Evolutionary conservation across 2,888 invertebrate genomes (phyloP), one percentile per base, ranked within the genome.

Genomic region (Zaprionus lineosus): DNA sequence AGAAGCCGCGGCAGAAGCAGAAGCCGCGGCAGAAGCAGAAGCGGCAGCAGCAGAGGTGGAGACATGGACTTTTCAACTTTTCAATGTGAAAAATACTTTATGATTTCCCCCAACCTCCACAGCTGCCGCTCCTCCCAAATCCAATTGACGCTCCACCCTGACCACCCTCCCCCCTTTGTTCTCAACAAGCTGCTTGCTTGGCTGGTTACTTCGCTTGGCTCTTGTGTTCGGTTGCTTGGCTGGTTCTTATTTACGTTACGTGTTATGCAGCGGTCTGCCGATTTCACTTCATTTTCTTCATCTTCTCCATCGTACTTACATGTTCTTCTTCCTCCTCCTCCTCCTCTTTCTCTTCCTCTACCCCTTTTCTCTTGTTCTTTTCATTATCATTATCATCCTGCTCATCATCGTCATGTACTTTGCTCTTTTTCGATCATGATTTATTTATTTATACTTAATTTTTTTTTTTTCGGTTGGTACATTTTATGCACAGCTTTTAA

Each of bases 161-260:
- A 5, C 4, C 9, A 6, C 3, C 16, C 2, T 7, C 14, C 7
- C 6, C 8, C 21, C 3, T 5, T 15, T 31, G 19, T 62, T 72
- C 55, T 61, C 48, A 26, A 8, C 31, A 39, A 55, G 60, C 52
- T 57, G 53, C 29, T 68, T 19, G 43, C 28, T 37, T 31, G 41
- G 29, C 33, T 24, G 8, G 16, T 9, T 33, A 15, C 24, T 36
- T n/a, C 26, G 18, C 18, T 31, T 65, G 65, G 50, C 51, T 65
- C 28, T 34, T 16, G 19, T 62, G 26, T 15, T 24, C 39, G 56
- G 47, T 57, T 62, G 63, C 63, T 52, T 52, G 52, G 53, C 66
- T 74, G 63, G 50, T 65, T 55, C 56, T 61, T 77, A 78, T 75
- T 82, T 82, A 78, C 83, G 75, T 82, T 78, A 71, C 62, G 59